These are phyloP conservation scores for Zaprionus tsacasi DNA, from an alignment of 1,140 invertebrate species.

Conservation along the genomic window DNA sequence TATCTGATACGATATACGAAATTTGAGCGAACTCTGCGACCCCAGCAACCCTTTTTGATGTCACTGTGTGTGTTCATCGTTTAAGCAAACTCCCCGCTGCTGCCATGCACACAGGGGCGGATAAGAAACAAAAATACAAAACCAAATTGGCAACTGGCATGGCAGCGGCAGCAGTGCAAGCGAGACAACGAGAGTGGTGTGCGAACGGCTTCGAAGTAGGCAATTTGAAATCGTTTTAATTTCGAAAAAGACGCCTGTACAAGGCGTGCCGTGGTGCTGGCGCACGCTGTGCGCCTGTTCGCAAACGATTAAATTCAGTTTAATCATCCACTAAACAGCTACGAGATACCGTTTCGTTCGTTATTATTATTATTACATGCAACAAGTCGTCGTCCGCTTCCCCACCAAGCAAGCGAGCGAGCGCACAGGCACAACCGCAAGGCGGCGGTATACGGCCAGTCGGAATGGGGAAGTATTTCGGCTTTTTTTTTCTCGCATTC, in stretches of 20 bases:
- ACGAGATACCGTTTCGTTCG: constrained; percentile 81
- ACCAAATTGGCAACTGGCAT: constrained; percentile 49
- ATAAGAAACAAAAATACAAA: constrained; percentile 2
- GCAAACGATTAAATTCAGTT: constrained; percentile 84
- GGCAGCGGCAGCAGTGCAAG: constrained; percentile 35
- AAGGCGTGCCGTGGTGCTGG: constrained; percentile 28
- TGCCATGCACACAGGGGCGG: not conserved
- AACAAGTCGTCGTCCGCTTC: constrained; percentile 56
- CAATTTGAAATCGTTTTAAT: constrained; percentile 78
- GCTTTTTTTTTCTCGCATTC: constrained; percentile 2
- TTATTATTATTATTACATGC: constrained; percentile 83
- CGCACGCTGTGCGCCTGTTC: constrained; percentile 78
- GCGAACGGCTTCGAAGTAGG: constrained; percentile 30
- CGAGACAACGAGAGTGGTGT: constrained; percentile 46
- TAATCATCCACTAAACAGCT: constrained; percentile 84
- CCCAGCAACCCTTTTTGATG: not conserved
- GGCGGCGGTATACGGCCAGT: not conserved
- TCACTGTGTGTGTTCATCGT: not conserved
- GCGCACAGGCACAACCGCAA: constrained; percentile 39
- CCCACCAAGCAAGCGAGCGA: constrained; percentile 43
- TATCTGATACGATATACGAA: constrained; percentile 25
- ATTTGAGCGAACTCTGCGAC: constrained; percentile 8
- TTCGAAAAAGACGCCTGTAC: constrained; percentile 58
- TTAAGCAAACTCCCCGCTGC: not conserved
- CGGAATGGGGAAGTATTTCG: constrained; percentile 28